Conservation (phyloP, 92 coral and sea anemone genomes). For the Phenganax stokvisi region DNA sequence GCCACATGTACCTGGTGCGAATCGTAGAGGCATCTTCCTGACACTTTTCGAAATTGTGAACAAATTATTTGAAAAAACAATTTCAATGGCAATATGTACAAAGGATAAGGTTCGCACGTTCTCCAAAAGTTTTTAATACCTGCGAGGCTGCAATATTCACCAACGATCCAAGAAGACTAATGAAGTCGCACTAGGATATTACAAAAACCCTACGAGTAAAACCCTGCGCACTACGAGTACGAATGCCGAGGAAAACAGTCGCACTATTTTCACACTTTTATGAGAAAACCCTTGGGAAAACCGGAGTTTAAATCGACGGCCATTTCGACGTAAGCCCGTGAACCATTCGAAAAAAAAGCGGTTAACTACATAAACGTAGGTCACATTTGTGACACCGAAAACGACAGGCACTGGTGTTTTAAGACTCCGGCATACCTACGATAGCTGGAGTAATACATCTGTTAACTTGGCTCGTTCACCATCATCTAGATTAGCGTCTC, state of each 20-base stretch:
- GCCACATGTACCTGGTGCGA: constrained; percentile 4
- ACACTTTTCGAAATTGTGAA: not conserved
- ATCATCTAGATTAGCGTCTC: constrained; percentile 4
- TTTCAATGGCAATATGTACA: not conserved
- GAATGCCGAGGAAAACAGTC: not conserved
- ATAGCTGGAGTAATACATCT: not conserved
- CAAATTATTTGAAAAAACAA: not conserved
- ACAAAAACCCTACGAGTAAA: not conserved
- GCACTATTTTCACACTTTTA: not conserved
- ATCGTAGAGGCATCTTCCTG: not conserved
- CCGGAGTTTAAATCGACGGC: not conserved
- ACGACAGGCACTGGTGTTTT: constrained; percentile 7
- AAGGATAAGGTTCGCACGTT: not conserved
- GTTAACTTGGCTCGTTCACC: constrained; percentile 18
- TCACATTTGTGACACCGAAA: not conserved
- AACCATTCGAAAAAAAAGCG: not conserved
- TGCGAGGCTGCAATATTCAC: too few relatives aligned
- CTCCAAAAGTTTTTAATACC: not conserved
- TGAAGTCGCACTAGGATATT: not conserved
- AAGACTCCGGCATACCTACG: constrained; percentile 1
- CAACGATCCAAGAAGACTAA: too few relatives aligned
- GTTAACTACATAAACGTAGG: not conserved
- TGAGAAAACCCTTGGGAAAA: not conserved
- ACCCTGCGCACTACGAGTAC: not conserved
- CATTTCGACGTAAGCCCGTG: not conserved